Percentiles rank a stretch among this genome's conserved stretches.
Conservation (phyloP, 2,888 invertebrate genomes). For the Dryomyza anilis region DNA sequence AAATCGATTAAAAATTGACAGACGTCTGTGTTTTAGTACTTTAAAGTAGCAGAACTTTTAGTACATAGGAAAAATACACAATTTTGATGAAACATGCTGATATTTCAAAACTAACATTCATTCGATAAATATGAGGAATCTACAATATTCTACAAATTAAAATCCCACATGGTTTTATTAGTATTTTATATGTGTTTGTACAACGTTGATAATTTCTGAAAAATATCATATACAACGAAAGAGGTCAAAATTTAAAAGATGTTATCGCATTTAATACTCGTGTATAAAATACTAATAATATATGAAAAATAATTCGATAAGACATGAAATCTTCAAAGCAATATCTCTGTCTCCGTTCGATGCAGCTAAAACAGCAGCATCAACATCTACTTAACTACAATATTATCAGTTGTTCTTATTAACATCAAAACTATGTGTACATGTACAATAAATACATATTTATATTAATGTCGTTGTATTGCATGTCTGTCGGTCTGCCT, state of each 20-base stretch:
- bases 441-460: background rate
- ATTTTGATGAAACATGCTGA: too few relatives aligned
- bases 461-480: background rate
- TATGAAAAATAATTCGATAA: slow-evolving; percentile 57
- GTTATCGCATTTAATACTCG: slow-evolving; percentile 48
- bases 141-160: too few relatives aligned
- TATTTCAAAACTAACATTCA: too few relatives aligned
- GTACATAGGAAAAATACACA: too few relatives aligned
- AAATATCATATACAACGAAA: slow-evolving; percentile 37
- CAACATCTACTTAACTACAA: slow-evolving; percentile 60
- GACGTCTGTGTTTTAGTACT: too few relatives aligned
- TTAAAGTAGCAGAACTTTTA: too few relatives aligned
- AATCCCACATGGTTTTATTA: too few relatives aligned
- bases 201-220: background rate
- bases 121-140: too few relatives aligned
- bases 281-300: slow-evolving; percentile 54
- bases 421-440: slow-evolving; percentile 37
- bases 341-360: slow-evolving; percentile 32
- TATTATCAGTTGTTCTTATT: slow-evolving; percentile 59
- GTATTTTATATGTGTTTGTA: too few relatives aligned
- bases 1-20: too few relatives aligned
- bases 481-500: background rate
- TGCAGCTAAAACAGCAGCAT: slow-evolving; percentile 44
- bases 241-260: slow-evolving; percentile 56
- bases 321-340: slow-evolving; percentile 53